These are phyloP conservation scores for Menidia menidia DNA, from an alignment of 2,797 vertebrate genomes.

Conservation along the genomic window DNA sequence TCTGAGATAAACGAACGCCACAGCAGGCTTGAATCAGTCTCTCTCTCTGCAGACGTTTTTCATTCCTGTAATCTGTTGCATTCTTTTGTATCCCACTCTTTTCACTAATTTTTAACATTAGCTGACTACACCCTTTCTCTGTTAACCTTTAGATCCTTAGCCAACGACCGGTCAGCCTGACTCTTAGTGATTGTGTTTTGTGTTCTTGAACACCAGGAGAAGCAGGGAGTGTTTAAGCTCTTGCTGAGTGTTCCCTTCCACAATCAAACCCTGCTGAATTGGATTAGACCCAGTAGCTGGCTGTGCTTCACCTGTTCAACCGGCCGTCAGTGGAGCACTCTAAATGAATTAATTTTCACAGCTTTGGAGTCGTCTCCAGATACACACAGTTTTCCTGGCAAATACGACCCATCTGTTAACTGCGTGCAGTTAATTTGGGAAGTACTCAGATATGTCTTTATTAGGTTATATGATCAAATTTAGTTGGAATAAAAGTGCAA, in stretches of 20 bases:
- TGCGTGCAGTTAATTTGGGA: background rate
- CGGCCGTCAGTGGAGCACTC: constrained; percentile 32
- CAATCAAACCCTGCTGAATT: constrained; percentile 50
- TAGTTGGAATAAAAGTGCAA: background rate
- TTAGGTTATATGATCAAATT: background rate
- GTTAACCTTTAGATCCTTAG: constrained; percentile 25
- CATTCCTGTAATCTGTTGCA: constrained; percentile 33
- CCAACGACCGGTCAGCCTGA: constrained; percentile 22
- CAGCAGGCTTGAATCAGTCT: constrained; percentile 20
- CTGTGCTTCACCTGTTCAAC: constrained; percentile 70
- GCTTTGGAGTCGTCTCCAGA: constrained; percentile 43
- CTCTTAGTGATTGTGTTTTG: constrained; percentile 14
- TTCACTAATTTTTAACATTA: constrained; percentile 31
- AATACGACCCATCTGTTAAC: constrained; percentile 22
- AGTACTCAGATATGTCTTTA: background rate
- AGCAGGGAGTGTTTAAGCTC: constrained; percentile 54
- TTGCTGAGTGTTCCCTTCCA: constrained; percentile 43
- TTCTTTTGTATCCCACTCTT: constrained; percentile 20
- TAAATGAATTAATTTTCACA: constrained; percentile 66
- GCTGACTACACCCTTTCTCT: background rate
- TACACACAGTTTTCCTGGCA: constrained; percentile 54
- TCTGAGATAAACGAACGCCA: constrained; percentile 36
- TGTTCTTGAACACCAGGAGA: constrained; percentile 25
- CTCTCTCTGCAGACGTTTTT: constrained; percentile 7
- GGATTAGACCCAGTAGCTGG: constrained; percentile 59